Base-by-base conservation (phyloP, 2,113 vertebrate species). In the Macrotus californicus region DNA sequence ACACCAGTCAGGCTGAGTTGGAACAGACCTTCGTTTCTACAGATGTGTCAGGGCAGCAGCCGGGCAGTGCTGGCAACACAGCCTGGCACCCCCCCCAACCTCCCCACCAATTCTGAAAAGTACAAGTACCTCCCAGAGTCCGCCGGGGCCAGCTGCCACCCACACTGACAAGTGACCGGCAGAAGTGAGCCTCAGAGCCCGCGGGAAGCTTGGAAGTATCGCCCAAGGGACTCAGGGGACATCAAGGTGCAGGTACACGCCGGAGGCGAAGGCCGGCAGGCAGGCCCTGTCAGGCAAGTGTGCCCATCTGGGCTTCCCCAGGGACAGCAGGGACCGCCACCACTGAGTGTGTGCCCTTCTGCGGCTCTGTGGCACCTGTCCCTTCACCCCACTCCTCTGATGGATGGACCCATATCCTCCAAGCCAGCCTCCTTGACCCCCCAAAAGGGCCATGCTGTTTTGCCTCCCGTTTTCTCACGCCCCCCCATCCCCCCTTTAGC, bases 231-330 rank as follows among this genome's bases (percentile, higher is more conserved):
- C n/a, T 19, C 3, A 0, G 10, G 67, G 6, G 61, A 85, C 15
- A 26, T n/a, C 1, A 24, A 52, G 54, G 85, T 0, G 21, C 39
- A 64, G 67, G 26, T 0, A 0, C 36, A 0, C 0, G 6, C 4
- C 26, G 0, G 72, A 56, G 90, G 77, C 3, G 0, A 29, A 66
- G 76, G 75, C 39, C 0, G 3, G 16, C 0, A 1, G 2, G 43
- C 1, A 0, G n/a, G 54, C 36, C 24, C 0, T 0, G 7, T 14
- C 76, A 19, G 66, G 22, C 43, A 5, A 12, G n/a, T 3, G 2
- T 9, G 61, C 48, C 50, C 54, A 3, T 2, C 72, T 16, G 18
- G 41, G 54, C 59, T 39, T 18, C 19, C 67, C 59, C 0, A 0
- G 7, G 50, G 34, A 7, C 61, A 16, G 2, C 0, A 0, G 18